Base-by-base conservation (phyloP, 2,113 vertebrate species). In the Seriola rivoliana region DNA sequence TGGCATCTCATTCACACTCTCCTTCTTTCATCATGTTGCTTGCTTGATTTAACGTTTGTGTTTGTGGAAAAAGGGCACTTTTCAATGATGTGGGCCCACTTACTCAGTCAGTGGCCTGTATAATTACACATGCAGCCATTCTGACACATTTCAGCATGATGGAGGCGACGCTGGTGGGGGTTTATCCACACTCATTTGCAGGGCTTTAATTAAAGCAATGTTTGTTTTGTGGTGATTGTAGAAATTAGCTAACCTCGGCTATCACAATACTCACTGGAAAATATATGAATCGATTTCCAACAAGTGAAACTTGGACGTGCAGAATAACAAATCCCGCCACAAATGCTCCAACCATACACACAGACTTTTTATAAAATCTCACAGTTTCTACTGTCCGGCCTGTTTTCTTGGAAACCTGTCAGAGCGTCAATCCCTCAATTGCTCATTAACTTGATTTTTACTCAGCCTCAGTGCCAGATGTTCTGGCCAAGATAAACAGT, bases 111-210 rank as follows among this genome's bases (percentile, higher is more conserved):
- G 86, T 67, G 58, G 80, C 76, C 78, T 88, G 85, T 87, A 57
- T 91, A 88, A 91, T 92, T 91, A 91, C 85, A 82, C 81, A 88
- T 68, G 79, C 63, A 67, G 78, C 25, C 60, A 2, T 81, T 89
- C 77, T 91, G 90, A 86, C 88, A 93, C 88, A 85, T 86, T 80
- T 87, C 81, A 82, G 62, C 62, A 21, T 71, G 84, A 81, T 71
- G 80, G 73, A 75, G 76, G 86, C 66, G 16, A 80, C 8, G 34
- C 55, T 50, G 70, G 48, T 72, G 78, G 80, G 65, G 89, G 58
- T 68, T 90, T 38, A 66, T 72, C 75, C 80, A 69, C 54, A 72
- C 84, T 90, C 75, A 54, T 88, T 89, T 88, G 85, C 70, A 67
- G 80, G 68, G 70, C 70, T 79, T 89, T 88, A 88, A 90, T 89